These are phyloP conservation scores for Leptocoma aspasia DNA, from an alignment of 2,113 vertebrate genomes.

Conservation along the genomic window DNA sequence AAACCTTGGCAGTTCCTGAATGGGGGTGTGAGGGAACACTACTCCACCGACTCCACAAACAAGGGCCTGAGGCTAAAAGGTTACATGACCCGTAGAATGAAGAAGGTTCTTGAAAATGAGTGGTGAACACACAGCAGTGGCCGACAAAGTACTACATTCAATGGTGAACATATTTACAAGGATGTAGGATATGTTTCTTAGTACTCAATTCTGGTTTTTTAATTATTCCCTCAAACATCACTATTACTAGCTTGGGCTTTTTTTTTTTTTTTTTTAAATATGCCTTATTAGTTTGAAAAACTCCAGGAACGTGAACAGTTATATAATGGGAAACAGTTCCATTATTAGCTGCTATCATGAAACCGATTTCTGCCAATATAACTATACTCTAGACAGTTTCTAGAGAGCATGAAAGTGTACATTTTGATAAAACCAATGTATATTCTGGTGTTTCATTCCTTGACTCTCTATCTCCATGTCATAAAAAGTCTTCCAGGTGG, in stretches of 20 bases:
- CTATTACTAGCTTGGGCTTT: background rate
- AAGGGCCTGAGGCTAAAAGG: background rate
- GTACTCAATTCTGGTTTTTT: background rate
- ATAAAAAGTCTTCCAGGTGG: background rate
- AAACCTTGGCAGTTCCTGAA: background rate
- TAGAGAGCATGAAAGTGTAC: background rate
- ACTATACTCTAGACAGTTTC: background rate
- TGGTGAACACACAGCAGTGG: background rate
- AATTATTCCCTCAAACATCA: background rate
- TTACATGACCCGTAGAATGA: rapidly evolving
- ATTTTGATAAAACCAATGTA: background rate
- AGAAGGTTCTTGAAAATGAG: background rate
- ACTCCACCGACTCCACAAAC: background rate
- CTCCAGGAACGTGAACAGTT: background rate
- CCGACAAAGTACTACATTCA: rapidly evolving
- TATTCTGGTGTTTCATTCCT: background rate
- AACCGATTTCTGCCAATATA: background rate
- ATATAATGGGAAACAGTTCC: background rate
- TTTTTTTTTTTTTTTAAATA: background rate
- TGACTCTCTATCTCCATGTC: background rate
- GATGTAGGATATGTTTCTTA: background rate
- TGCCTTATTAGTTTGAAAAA: background rate
- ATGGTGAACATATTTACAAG: background rate
- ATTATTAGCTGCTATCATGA: background rate
- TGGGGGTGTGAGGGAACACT: rapidly evolving